Percentiles rank a stretch among this genome's conserved stretches.
These are phyloP conservation scores for Thomomys bottae DNA, from an alignment of 2,113 vertebrate species.

Conservation along the genomic window DNA sequence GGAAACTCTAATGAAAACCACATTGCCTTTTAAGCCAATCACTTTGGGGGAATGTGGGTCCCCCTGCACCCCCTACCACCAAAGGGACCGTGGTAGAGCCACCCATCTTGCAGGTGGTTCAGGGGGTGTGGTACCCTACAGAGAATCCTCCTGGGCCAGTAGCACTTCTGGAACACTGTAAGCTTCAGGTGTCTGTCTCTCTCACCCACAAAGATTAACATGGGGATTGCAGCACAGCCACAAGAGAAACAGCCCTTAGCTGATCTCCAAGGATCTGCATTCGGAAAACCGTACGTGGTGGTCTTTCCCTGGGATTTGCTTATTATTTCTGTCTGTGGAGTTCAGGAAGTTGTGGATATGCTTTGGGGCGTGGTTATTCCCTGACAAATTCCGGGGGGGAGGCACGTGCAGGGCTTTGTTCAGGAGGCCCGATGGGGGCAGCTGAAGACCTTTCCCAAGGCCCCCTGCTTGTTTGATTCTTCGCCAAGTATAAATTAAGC, in stretches of 20 bases:
- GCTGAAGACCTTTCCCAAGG: neutral
- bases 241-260: neutral
- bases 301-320: neutral
- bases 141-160: slow-evolving; percentile 9
- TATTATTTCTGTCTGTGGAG: neutral
- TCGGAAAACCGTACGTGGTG: neutral
- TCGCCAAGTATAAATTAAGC: neutral
- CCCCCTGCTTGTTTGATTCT: neutral
- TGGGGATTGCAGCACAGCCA: neutral
- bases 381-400: neutral
- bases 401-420: neutral
- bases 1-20: slow-evolving; percentile 75
- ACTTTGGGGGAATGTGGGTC: slow-evolving; percentile 68
- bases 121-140: neutral
- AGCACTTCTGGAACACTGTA: slow-evolving; percentile 45
- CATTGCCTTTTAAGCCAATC: slow-evolving; percentile 71
- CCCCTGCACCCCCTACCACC: too few species aligned
- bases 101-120: neutral
- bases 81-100: slow-evolving; percentile 15
- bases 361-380: neutral
- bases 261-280: neutral
- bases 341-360: neutral
- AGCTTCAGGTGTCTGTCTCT: slow-evolving; percentile 4
- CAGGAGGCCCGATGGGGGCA: neutral
- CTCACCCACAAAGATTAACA: slow-evolving; percentile 43